Conservation (phyloP, 2,888 invertebrate species). For the Linnaemya vulpina region DNA sequence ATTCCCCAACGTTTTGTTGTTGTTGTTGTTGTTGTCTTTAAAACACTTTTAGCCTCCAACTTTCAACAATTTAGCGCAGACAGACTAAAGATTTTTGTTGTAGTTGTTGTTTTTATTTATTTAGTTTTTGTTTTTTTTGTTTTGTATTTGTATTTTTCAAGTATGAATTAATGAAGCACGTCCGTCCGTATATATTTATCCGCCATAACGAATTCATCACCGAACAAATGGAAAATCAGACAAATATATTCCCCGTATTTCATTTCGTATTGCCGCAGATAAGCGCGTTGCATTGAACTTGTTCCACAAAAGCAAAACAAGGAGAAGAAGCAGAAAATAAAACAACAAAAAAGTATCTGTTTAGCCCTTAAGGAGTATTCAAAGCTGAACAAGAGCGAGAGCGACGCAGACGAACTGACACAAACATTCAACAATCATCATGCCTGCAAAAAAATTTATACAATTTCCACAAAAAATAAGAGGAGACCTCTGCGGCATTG, state of each 20-base stretch:
- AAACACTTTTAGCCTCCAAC: conserved; percentile 55
- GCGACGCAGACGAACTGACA: conserved; percentile 34
- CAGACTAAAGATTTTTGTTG: too few relatives aligned
- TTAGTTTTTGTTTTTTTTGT: too few relatives aligned
- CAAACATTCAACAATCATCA: conserved; percentile 63
- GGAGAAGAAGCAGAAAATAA: not conserved
- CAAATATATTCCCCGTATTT: conserved; percentile 43
- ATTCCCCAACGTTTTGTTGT: conserved; percentile 59
- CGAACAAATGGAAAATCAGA: conserved; percentile 66
- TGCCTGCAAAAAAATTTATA: conserved; percentile 14
- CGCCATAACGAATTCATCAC: conserved; percentile 61
- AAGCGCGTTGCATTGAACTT: conserved; percentile 69
- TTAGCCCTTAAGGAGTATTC: conserved; percentile 52
- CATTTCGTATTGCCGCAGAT: conserved; percentile 50
- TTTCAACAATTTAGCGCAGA: conserved; percentile 30
- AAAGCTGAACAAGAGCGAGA: conserved; percentile 8
- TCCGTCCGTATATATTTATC: conserved; percentile 27
- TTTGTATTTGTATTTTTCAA: too few relatives aligned
- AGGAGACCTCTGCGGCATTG: conserved; percentile 29
- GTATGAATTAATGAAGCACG: conserved; percentile 50
- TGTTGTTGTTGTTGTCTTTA: conserved; percentile 25
- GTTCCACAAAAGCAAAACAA: conserved; percentile 7
- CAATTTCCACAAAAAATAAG: conserved; percentile 22
- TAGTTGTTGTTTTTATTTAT: not conserved
- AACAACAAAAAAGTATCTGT: not conserved